Evolutionary conservation across 1,140 invertebrate genomes (phyloP).

Genomic region (Babylonia areolata): DNA sequence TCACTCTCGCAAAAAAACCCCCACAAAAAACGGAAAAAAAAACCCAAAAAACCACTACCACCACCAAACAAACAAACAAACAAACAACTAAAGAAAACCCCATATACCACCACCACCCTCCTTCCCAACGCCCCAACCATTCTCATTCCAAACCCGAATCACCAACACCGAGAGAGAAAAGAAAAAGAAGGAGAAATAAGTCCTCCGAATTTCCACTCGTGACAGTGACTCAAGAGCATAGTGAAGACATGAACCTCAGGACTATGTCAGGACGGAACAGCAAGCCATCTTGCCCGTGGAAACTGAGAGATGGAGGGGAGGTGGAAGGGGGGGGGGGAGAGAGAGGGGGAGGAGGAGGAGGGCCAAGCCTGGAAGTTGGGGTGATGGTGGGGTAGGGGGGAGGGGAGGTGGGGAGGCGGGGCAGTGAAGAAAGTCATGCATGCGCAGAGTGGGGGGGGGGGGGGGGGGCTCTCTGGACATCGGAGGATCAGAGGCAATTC

Average conservation of each 20-base stretch:
- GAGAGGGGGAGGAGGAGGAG: background rate
- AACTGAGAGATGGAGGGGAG: background rate
- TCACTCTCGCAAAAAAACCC: no score
- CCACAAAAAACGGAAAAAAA: no score
- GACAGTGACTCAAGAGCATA: background rate
- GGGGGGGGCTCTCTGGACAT: background rate
- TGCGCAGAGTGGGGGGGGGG: background rate
- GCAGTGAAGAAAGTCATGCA: background rate
- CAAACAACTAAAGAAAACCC: no score
- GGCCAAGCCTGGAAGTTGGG: background rate
- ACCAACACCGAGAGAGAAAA: background rate
- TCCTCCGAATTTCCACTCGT: background rate
- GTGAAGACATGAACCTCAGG: background rate
- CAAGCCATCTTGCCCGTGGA: background rate
- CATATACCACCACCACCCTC: background rate
- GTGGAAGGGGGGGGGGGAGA: background rate
- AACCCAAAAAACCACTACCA: no score
- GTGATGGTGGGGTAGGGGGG: background rate
- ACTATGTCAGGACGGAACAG: background rate
- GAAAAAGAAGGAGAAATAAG: background rate
- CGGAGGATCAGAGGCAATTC: constrained; percentile 9
- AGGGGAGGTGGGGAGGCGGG: background rate
- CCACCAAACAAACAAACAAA: no score
- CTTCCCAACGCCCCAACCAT: background rate
- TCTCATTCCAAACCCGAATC: background rate